Conservation (phyloP, 2,113 vertebrate genomes). For the Coptodon rendalli region DNA sequence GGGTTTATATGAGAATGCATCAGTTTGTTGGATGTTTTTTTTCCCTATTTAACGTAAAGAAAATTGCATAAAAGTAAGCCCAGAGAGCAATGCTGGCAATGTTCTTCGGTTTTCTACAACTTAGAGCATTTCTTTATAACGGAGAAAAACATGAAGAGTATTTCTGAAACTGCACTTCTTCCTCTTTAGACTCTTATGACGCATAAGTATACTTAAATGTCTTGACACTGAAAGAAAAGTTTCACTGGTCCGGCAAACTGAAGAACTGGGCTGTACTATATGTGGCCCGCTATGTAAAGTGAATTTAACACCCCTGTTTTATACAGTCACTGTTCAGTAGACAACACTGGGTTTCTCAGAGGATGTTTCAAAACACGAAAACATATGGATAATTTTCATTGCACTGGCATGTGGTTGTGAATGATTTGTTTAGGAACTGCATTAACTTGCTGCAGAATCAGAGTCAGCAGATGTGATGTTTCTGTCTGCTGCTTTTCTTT, state of each 20-base stretch:
- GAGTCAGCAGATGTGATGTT: slow-evolving; percentile 35
- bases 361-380: not conserved
- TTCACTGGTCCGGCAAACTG: not conserved
- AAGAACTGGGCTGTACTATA: not conserved
- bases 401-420: slow-evolving; percentile 22
- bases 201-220: not conserved
- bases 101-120: not conserved
- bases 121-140: not conserved
- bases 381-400: slow-evolving; percentile 21
- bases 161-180: not conserved
- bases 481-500: not conserved
- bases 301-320: not conserved
- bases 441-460: not conserved
- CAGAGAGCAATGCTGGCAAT: not conserved
- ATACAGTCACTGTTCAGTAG: not conserved
- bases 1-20: not conserved
- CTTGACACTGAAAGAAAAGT: not conserved
- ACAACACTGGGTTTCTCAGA: not conserved
- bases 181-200: not conserved
- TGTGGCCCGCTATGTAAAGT: not conserved
- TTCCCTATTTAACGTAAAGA: not conserved
- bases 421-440: slow-evolving; percentile 24
- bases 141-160: not conserved
- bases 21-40: not conserved
- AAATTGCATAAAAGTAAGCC: not conserved